phyloP scores from a whole-genome alignment of 35 echinoderm and acorn worm species.

The Ophioderma brevispina region DNA sequence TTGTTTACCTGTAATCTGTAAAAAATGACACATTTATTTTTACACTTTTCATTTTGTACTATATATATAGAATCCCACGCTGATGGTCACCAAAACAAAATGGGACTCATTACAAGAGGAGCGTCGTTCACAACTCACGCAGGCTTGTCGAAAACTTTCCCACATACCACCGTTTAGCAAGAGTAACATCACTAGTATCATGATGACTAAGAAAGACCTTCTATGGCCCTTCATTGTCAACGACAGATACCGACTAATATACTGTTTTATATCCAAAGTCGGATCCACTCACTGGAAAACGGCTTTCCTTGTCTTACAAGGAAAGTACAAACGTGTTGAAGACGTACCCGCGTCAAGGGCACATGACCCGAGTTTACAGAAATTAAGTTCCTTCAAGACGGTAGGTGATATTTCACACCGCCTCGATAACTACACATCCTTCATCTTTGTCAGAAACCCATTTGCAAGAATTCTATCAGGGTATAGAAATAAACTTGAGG shows the following conservation, averaged over 20 bases:
- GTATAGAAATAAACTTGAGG: constrained; percentile 81
- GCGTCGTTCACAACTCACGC: not conserved
- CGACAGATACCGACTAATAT: constrained; percentile 73
- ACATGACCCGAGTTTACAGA: constrained; percentile 60
- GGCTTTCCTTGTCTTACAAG: constrained; percentile 82
- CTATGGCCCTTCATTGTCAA: constrained; percentile 86
- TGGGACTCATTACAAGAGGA: not conserved
- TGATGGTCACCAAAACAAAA: not conserved
- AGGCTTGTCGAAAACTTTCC: not conserved
- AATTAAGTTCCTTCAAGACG: constrained; percentile 57
- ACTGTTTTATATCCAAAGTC: constrained; percentile 71
- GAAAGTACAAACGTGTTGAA: constrained; percentile 86
- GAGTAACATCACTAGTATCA: constrained; percentile 58
- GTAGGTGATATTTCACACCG: constrained; percentile 73
- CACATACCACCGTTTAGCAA: constrained; percentile 17
- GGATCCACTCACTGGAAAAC: constrained; percentile 96
- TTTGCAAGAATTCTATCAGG: constrained; percentile 78
- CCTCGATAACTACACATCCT: constrained; percentile 78
- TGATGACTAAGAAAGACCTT: constrained; percentile 48
- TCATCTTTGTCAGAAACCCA: constrained; percentile 88
- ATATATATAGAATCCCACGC: no score
- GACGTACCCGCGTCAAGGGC: constrained; percentile 66
- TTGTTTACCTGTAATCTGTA: no score
- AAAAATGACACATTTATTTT: no score
- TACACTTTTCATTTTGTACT: no score